Percentiles rank a stretch among this genome's conserved stretches.
Conservation (phyloP, 1,140 invertebrate species). For the Steinernema feltiae region DNA sequence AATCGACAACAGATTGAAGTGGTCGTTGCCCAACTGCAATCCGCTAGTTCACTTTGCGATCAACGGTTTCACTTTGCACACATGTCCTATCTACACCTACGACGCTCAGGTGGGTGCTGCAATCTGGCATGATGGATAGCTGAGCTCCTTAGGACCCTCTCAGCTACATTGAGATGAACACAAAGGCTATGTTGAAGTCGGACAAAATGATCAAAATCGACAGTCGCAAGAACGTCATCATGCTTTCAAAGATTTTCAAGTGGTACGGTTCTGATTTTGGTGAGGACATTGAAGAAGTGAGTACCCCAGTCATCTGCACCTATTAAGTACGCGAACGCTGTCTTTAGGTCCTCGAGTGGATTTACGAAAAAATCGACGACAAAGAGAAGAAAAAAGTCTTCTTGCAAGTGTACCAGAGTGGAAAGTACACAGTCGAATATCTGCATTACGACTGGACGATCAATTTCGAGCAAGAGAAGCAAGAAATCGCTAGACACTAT, state of each 20-base stretch:
- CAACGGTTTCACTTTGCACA: constrained; percentile 60
- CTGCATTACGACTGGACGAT: constrained; percentile 59
- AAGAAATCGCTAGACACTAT: constrained; percentile 19
- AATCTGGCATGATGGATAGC: background rate
- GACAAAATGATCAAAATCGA: constrained; percentile 45
- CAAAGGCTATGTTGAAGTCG: background rate
- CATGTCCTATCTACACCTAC: constrained; percentile 60
- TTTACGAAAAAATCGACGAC: constrained; percentile 51
- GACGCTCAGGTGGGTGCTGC: constrained; percentile 51
- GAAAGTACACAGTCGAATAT: constrained; percentile 58
- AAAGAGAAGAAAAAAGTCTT: constrained; percentile 56
- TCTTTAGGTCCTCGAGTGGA: constrained; percentile 59
- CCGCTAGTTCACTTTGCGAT: constrained; percentile 61
- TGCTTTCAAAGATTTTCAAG: constrained; percentile 60
- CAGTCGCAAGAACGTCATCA: constrained; percentile 52
- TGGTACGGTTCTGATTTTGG: constrained; percentile 61
- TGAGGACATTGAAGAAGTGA: constrained; percentile 58
- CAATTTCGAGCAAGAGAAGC: constrained; percentile 50
- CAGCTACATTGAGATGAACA: background rate
- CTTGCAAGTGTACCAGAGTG: constrained; percentile 47
- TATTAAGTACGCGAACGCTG: constrained; percentile 16
- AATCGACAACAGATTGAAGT: constrained; percentile 57
- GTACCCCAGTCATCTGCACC: background rate
- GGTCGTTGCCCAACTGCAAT: constrained; percentile 56
- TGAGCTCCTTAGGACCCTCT: background rate